Percentiles rank a stretch among this genome's conserved stretches.
Conservation (phyloP, 2,888 invertebrate genomes). For the Torymus aiolomorphi region DNA sequence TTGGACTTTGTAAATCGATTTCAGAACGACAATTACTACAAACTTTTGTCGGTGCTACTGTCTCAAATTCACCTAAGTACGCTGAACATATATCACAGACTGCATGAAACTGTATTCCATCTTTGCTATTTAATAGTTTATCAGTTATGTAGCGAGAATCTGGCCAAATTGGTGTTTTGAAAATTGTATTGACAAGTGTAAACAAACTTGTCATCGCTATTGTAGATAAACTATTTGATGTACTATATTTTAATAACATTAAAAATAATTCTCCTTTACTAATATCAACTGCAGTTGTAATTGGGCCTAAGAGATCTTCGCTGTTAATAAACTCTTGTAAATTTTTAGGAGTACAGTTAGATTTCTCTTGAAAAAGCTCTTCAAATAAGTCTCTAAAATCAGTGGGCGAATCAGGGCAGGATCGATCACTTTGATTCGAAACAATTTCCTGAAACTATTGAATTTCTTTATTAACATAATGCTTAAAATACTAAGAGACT, state of each 20-base stretch:
- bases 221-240: conserved; percentile 10
- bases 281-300: neutral
- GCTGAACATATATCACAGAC: conserved; percentile 13
- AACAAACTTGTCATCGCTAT: conserved; percentile 30
- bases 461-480: too few relatives aligned
- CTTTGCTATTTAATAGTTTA: conserved; percentile 13
- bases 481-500: too few relatives aligned
- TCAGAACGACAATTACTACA: neutral
- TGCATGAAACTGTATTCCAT: conserved; percentile 25
- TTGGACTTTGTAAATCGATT: conserved; percentile 15
- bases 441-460: too few relatives aligned
- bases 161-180: conserved; percentile 15
- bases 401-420: too few relatives aligned
- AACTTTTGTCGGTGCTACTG: neutral
- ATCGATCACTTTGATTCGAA: too few relatives aligned
- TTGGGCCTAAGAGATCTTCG: neutral
- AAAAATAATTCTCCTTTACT: conserved; percentile 34
- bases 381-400: too few relatives aligned
- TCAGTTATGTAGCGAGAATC: conserved; percentile 6
- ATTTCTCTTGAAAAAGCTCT: too few relatives aligned
- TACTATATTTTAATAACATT: conserved; percentile 24
- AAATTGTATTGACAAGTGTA: conserved; percentile 30
- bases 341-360: too few relatives aligned
- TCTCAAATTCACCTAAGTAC: conserved; percentile 25
- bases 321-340: conserved; percentile 3